phyloP scores from a whole-genome alignment of 1,140 invertebrate genomes.

The Eufriesea mexicana region DNA sequence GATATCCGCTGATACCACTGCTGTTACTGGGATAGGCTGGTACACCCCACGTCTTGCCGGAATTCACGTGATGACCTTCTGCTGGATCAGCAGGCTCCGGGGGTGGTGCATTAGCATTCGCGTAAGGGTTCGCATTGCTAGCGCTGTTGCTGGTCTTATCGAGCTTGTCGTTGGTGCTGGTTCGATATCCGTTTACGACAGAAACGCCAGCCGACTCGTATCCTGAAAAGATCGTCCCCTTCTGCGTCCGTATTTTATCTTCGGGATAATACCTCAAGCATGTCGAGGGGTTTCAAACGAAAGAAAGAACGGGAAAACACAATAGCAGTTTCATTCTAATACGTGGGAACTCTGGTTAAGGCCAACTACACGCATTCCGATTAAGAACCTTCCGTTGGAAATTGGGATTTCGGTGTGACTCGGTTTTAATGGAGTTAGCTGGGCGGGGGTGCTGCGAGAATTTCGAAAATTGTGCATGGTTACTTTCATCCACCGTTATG shows the following conservation, averaged over 20 bases:
- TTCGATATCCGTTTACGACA: constrained; percentile 74
- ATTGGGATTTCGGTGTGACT: constrained; percentile 2
- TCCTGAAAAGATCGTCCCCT: constrained; percentile 72
- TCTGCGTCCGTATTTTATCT: constrained; percentile 36
- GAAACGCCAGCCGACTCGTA: constrained; percentile 78
- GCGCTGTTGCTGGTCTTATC: constrained; percentile 52
- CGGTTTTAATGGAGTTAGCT: constrained; percentile 30
- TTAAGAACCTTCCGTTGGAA: constrained; percentile 15
- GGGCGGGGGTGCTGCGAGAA: background rate
- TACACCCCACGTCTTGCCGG: constrained; percentile 69
- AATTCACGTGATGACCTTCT: constrained; percentile 49
- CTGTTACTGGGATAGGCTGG: constrained; percentile 71
- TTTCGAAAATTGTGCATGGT: background rate
- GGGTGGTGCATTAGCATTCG: constrained; percentile 78
- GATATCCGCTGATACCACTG: constrained; percentile 64
- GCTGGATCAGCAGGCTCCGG: constrained; percentile 64
- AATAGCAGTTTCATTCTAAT: background rate
- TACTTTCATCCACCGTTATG: background rate
- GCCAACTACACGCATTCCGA: background rate
- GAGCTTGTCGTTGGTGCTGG: constrained; percentile 10
- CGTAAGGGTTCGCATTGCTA: constrained; percentile 74
- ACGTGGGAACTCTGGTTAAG: background rate
- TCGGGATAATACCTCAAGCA: background rate
- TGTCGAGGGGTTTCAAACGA: no score
- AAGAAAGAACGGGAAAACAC: background rate